Conservation (phyloP, 2,888 invertebrate genomes). For the Meloe dianella region DNA sequence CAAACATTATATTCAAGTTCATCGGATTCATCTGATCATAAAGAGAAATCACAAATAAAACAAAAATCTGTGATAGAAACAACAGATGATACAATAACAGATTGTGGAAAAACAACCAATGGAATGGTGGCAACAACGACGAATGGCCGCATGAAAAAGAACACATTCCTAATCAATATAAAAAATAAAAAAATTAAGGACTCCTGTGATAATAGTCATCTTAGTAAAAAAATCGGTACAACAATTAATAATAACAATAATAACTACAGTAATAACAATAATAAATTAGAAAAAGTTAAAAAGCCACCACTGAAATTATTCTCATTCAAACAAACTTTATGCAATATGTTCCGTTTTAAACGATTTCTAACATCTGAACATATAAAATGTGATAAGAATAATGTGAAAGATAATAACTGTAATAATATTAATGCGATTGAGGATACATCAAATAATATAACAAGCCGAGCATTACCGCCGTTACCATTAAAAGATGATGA, state of each 20-base stretch:
- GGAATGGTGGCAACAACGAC: constrained; percentile 59
- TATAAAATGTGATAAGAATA: constrained; percentile 45
- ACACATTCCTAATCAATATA: constrained; percentile 66
- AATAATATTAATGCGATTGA: constrained; percentile 48
- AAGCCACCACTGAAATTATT: constrained; percentile 72
- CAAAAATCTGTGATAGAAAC: constrained; percentile 39
- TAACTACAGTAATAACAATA: constrained; percentile 13
- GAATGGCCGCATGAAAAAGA: constrained; percentile 57
- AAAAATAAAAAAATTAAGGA: constrained; percentile 67
- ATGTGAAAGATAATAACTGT: constrained; percentile 34
- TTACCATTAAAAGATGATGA: constrained; percentile 60
- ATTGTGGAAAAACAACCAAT: constrained; percentile 47
- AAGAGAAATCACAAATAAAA: constrained; percentile 51
- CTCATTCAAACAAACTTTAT: constrained; percentile 83
- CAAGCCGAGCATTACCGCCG: constrained; percentile 72
- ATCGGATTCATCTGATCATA: constrained; percentile 68
- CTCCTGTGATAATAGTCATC: constrained; percentile 50
- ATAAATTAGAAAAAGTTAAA: constrained; percentile 62
- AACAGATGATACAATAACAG: constrained; percentile 48
- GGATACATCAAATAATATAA: constrained; percentile 63
- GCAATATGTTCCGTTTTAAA: constrained; percentile 79
- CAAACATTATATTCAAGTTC: constrained; percentile 82
- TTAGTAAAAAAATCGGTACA: constrained; percentile 60
- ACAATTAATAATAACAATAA: constrained; percentile 26
- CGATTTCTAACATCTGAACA: constrained; percentile 63